Conservation (phyloP, 2,113 vertebrate genomes). For the Pandion haliaetus region DNA sequence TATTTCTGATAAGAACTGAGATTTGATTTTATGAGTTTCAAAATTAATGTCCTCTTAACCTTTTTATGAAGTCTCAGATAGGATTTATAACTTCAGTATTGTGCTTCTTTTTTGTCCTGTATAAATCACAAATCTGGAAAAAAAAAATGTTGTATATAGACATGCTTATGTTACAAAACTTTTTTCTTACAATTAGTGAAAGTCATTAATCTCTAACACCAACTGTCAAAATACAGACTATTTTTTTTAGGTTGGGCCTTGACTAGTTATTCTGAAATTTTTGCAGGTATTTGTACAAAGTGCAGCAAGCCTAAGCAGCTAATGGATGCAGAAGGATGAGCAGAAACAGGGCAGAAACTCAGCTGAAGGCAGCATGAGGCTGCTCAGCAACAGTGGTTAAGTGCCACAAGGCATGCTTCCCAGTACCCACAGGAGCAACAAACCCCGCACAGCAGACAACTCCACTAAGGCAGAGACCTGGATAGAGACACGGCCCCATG, state of each 20-base stretch:
- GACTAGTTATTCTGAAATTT: neutral
- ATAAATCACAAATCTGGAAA: neutral
- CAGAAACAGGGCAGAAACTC: neutral
- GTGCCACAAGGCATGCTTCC: neutral
- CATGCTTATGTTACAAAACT: neutral
- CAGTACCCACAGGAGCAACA: neutral
- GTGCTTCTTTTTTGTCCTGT: neutral
- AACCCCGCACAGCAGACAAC: neutral
- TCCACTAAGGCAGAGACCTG: neutral
- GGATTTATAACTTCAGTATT: neutral
- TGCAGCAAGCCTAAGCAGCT: neutral
- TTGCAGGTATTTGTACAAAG: neutral
- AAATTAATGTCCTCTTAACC: neutral
- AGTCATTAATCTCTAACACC: neutral
- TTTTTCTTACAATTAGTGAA: neutral
- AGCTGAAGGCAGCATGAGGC: neutral
- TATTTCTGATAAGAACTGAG: neutral
- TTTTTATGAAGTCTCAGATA: neutral
- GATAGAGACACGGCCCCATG: accelerated
- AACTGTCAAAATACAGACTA: neutral
- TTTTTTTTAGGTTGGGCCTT: neutral
- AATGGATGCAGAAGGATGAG: neutral
- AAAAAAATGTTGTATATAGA: neutral
- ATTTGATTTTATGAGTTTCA: neutral
- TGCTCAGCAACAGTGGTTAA: neutral